Evolutionary conservation across 2,888 invertebrate species (phyloP), one percentile per base, ranked within the genome.

Genomic region (Auanema freiburgensis): DNA sequence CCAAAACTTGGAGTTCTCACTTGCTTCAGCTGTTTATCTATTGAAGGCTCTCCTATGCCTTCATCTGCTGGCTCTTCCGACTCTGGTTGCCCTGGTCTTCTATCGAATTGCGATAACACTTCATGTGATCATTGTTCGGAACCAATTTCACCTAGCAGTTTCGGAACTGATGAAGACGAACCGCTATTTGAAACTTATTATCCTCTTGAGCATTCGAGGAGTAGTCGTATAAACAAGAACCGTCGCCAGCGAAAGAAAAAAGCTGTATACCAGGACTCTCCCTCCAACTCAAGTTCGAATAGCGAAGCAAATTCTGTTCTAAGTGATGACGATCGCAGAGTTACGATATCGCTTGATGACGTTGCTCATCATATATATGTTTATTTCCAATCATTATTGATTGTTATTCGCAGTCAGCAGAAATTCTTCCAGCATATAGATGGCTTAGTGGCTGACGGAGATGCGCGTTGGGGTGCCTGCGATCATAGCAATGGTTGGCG

Each of bases 351-450:
- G 1, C n/a, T 52, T n/a, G 71, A 71, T 21, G 70, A 72, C 10
- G 18, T 65, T 11, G 66, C 59, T 2, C 16, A 63, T 10, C 70
- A 68, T 6, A 56, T 72, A n/a, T 73, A 71, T 41, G 42, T 71
- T 11, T 69, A 73, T 52, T 73, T 73, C 60, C 71, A 73, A 50
- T 56, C 63, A 14, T 59, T 73, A 16, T 54, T 71, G 0, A 44
- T 65, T 3, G 55, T 58, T 14, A 50, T 73, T 2, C 61, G 67
- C 53, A 58, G 60, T 14, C 73, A 71, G 49, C 61, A 63, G 16
- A 51, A 49, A 12, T 63, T 66, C 12, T 68, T 66, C 51, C 61
- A 70, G 57, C 57, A 63, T 40, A 66, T 72, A 12, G 66, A 60
- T 1, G 46, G 55, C 11, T 49, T 67, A n/a, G 57, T 67, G 21